A percentile compares a stretch with the other conserved stretches of the same genome.
These are phyloP conservation scores for Mastomys coucha DNA, from an alignment of 2,113 vertebrate genomes.

Conservation along the genomic window DNA sequence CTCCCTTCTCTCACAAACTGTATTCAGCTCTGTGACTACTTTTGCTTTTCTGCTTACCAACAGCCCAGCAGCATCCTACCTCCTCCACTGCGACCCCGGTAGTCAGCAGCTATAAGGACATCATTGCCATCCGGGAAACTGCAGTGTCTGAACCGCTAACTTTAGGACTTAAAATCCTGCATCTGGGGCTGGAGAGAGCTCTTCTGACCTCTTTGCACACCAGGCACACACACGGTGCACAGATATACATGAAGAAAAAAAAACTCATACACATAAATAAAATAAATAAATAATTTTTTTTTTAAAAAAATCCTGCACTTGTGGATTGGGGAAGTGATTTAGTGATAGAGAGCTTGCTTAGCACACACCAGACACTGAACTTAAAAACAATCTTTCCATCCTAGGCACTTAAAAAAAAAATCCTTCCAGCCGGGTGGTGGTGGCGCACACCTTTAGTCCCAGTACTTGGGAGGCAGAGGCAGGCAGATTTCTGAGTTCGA, in stretches of 20 bases:
- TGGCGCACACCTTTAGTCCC: too few species aligned
- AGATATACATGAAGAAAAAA: background rate
- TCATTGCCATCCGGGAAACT: background rate
- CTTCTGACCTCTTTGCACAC: background rate
- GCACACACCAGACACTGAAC: background rate
- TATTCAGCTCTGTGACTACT: background rate
- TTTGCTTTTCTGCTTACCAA: background rate
- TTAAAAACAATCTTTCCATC: too few species aligned
- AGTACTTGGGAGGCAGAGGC: too few species aligned
- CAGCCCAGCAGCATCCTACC: background rate
- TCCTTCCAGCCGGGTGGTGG: too few species aligned
- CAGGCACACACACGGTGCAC: background rate
- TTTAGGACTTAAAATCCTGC: background rate
- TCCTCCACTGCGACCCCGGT: fast-evolving
- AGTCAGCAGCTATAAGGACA: too few species aligned
- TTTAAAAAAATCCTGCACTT: background rate
- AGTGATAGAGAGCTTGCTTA: background rate
- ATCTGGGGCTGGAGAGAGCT: background rate
- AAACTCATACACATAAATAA: background rate
- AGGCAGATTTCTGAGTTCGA: too few species aligned
- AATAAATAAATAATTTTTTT: background rate
- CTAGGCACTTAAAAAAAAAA: too few species aligned
- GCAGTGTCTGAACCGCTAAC: background rate
- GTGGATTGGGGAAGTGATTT: background rate
- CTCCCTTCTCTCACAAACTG: background rate